Evolutionary conservation across 2,888 invertebrate genomes (phyloP).

Genomic region (Aquatica leii): DNA sequence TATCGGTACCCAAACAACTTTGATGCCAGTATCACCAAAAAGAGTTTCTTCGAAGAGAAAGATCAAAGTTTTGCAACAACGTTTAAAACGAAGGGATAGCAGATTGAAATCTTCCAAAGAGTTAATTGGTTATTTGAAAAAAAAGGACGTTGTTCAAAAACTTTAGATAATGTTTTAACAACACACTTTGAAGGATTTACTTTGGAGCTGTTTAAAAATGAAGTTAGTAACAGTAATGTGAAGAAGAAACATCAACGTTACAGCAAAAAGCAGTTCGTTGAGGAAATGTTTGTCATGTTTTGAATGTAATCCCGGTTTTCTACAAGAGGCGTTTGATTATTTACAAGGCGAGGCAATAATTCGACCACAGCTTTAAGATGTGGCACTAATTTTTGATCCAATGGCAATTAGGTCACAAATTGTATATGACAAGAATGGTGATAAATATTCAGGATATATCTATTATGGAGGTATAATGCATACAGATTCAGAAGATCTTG

Average conservation of each 20-base stretch:
- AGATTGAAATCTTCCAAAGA: not conserved
- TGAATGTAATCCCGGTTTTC: constrained; percentile 3
- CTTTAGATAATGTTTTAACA: not conserved
- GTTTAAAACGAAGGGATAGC: not conserved
- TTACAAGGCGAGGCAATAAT: constrained; percentile 5
- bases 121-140: not conserved
- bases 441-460: constrained; percentile 1
- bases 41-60: not conserved
- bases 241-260: constrained; percentile 1
- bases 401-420: constrained; percentile 5
- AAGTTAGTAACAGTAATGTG: constrained; percentile 1
- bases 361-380: constrained; percentile 4
- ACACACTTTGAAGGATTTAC: constrained; percentile 3
- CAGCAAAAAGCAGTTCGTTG: constrained; percentile 3
- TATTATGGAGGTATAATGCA: constrained; percentile 1
- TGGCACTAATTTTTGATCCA: no score
- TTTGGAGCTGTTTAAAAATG: constrained; percentile 5
- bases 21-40: not conserved
- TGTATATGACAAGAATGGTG: constrained; percentile 5
- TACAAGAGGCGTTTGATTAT: constrained; percentile 4
- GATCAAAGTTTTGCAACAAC: not conserved
- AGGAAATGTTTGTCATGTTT: not conserved
- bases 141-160: not conserved
- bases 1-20: not conserved
- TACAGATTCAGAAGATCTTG: constrained; percentile 5